These are phyloP conservation scores for Drosophila picticornis DNA, from an alignment of 2,888 invertebrate species.

Conservation along the genomic window DNA sequence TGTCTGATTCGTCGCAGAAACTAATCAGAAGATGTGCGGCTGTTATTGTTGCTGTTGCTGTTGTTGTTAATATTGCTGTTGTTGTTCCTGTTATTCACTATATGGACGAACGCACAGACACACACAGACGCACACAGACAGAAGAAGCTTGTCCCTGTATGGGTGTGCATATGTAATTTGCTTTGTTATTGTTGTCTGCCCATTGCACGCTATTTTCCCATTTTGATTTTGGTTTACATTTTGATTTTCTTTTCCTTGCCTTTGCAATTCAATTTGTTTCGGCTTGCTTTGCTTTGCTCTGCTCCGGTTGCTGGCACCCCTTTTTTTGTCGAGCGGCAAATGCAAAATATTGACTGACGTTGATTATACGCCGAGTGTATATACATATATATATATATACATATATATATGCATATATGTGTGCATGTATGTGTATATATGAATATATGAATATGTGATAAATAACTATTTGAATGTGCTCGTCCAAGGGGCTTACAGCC, in stretches of 20 bases:
- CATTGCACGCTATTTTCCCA: slow-evolving; percentile 56
- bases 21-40: slow-evolving; percentile 75
- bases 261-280: slow-evolving; percentile 66
- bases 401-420: background rate
- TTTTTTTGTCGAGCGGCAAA: slow-evolving; percentile 33
- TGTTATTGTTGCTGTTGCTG: slow-evolving; percentile 32
- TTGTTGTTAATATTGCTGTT: slow-evolving; percentile 28
- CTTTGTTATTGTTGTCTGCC: slow-evolving; percentile 69
- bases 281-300: slow-evolving; percentile 33
- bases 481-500: slow-evolving; percentile 27
- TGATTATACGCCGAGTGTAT: slow-evolving; percentile 59
- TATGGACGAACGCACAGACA: slow-evolving; percentile 38
- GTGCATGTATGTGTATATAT: background rate
- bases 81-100: slow-evolving; percentile 55
- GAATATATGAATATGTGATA: slow-evolving; percentile 23
- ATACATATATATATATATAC: slow-evolving; percentile 1
- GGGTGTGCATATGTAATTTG: slow-evolving; percentile 78
- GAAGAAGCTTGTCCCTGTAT: slow-evolving; percentile 36
- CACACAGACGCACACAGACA: background rate
- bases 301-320: slow-evolving; percentile 39
- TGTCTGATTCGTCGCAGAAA: slow-evolving; percentile 53
- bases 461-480: slow-evolving; percentile 40
- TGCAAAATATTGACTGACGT: slow-evolving; percentile 77
- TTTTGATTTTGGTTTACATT: slow-evolving; percentile 47
- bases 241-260: slow-evolving; percentile 33